A percentile compares a stretch with the other conserved stretches of the same genome.
These are phyloP conservation scores for Formica aserva DNA, from an alignment of 2,888 invertebrate species.

Conservation along the genomic window DNA sequence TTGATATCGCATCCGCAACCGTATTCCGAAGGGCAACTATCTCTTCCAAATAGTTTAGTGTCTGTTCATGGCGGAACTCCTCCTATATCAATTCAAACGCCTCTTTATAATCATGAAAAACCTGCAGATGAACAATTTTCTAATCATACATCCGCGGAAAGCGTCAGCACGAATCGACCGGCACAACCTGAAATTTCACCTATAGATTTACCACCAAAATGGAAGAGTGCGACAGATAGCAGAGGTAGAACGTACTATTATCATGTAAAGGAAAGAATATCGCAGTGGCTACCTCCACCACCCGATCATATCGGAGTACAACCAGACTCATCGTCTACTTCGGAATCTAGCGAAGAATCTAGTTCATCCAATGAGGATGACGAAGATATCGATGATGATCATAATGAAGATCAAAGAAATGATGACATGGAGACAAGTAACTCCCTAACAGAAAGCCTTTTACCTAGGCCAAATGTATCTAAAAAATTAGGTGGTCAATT, in stretches of 20 bases:
- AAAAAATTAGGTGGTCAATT: constrained; percentile 74
- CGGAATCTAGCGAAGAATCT: constrained; percentile 86
- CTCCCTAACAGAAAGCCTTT: constrained; percentile 53
- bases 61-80: constrained; percentile 77
- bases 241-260: constrained; percentile 97
- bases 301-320: constrained; percentile 84
- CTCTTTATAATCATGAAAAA: constrained; percentile 70
- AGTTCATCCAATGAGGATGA: constrained; percentile 85
- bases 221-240: constrained; percentile 94
- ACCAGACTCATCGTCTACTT: constrained; percentile 84
- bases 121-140: constrained; percentile 70
- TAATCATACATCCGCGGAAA: constrained; percentile 59
- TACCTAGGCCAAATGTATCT: constrained; percentile 65
- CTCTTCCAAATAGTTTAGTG: constrained; percentile 73
- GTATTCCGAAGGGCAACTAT: constrained; percentile 71
- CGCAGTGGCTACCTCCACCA: constrained; percentile 92
- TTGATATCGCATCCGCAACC: constrained; percentile 71
- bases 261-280: constrained; percentile 91
- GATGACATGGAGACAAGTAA: constrained; percentile 77
- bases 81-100: constrained; percentile 70
- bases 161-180: constrained; percentile 52
- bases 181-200: constrained; percentile 79
- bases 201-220: constrained; percentile 92
- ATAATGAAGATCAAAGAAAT: constrained; percentile 69
- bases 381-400: constrained; percentile 85